Conservation (phyloP, 2,113 vertebrate genomes). For the Oryctolagus cuniculus region DNA sequence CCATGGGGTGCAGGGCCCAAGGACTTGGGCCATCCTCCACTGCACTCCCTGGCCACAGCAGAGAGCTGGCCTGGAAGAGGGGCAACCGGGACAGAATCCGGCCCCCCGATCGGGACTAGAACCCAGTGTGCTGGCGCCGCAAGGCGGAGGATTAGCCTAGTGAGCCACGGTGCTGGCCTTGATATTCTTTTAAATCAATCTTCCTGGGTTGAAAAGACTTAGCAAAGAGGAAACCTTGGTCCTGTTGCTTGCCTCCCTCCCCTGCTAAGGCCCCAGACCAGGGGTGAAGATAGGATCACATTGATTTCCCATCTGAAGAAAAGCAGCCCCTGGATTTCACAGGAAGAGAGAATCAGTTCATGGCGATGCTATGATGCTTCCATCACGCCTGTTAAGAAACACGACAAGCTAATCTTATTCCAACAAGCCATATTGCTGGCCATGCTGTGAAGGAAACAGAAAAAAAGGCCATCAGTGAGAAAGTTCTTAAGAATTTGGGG, state of each 20-base stretch:
- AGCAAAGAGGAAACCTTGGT: constrained; percentile 11
- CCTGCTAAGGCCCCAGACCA: constrained; percentile 13
- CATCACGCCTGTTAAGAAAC: constrained; percentile 43
- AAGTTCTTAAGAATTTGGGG: constrained; percentile 20
- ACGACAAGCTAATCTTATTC: constrained; percentile 42
- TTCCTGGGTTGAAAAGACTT: constrained; percentile 53
- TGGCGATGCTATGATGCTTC: not conserved
- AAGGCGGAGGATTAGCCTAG: no score
- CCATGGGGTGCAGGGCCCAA: no score
- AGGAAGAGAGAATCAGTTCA: constrained; percentile 63
- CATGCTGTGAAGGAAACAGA: not conserved
- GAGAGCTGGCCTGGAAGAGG: no score
- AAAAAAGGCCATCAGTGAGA: not conserved
- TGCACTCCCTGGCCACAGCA: no score
- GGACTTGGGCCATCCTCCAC: no score
- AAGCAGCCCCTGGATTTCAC: not conserved
- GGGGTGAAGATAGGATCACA: constrained; percentile 28
- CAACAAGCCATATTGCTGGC: constrained; percentile 49
- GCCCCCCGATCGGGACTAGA: no score
- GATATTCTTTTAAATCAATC: not conserved
- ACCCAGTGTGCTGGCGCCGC: no score
- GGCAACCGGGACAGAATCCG: no score
- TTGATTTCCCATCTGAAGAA: constrained; percentile 54
- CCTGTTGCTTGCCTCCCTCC: not conserved
- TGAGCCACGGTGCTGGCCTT: no score